Base-by-base conservation (phyloP, 2,113 vertebrate species). In the Nothobranchius kuhntae region DNA sequence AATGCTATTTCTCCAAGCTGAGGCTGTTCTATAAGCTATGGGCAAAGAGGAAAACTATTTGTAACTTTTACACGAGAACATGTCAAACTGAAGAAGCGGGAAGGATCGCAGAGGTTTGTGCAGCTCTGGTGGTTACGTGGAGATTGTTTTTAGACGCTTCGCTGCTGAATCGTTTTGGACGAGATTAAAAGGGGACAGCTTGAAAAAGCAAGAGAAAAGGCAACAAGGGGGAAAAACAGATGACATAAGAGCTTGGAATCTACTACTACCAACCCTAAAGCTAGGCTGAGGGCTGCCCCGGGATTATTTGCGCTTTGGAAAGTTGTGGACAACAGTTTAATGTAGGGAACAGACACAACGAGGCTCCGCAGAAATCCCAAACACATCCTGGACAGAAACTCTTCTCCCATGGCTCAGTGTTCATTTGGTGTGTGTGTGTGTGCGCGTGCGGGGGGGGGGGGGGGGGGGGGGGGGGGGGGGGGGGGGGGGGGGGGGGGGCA, bases 201-300 rank as follows among this genome's bases (percentile, higher is more conserved):
- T 40, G 38, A 9, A 9, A 40, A 30, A 30, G 30, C 30, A 30
- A 30, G 30, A 30, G 30, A 30, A 89, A 85, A 70, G 81, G 82
- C 82, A 81, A 82, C 66, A 75, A 61, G 77, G 66, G 4, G 38
- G 42, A 78, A 88, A 90, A 90, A 89, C 86, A 89, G 89, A 82
- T 91, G 86, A 89, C 84, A 85, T 86, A 87, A 89, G 80, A 75
- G 64, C 17, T 73, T 88, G 86, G 88, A 87, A 88, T 91, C 86
- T 89, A 84, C 89, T 89, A 90, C 89, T 75, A 89, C 84, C 38
- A 80, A 85, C 80, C 84, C 90, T 90, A 87, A 87, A 88, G 91
- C 88, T 86, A 87, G 86, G 56, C 57, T 71, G 74, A 78, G 82
- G 73, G 75, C 80, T 81, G 82, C 76, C 69, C 90, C 71, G 15